Evolutionary conservation across 2,888 invertebrate genomes (phyloP).

Genomic region (Ferrisia virgata): DNA sequence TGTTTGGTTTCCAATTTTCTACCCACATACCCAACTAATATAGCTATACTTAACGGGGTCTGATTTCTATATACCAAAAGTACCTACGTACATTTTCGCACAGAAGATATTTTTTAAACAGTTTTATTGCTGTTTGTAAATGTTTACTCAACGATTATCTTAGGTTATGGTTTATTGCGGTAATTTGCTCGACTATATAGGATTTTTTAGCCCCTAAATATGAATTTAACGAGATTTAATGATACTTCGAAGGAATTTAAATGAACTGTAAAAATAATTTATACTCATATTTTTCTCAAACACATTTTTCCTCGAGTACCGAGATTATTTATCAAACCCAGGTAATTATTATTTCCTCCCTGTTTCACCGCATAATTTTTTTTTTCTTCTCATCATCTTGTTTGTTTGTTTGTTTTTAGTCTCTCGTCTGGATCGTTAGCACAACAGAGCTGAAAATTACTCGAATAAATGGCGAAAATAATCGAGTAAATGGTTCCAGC

Average conservation of each 20-base stretch:
- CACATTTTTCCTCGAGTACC: neutral
- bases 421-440: neutral
- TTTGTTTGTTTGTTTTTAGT: neutral
- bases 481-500: neutral
- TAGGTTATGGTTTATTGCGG: neutral
- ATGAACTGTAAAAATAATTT: neutral
- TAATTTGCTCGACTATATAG: neutral
- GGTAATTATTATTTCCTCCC: neutral
- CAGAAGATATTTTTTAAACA: neutral
- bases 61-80: too few relatives aligned
- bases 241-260: neutral
- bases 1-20: neutral
- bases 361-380: too few relatives aligned
- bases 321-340: neutral
- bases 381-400: too few relatives aligned
- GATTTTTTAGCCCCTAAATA: neutral
- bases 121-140: slow-evolving; percentile 1
- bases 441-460: neutral
- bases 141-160: neutral
- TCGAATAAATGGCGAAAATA: neutral
- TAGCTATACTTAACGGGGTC: neutral
- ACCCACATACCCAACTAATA: too few relatives aligned
- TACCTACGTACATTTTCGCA: neutral
- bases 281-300: neutral
- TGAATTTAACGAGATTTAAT: neutral